A percentile compares a stretch with the other conserved stretches of the same genome.
These are phyloP conservation scores for Mus minutoides DNA, from an alignment of 2,797 vertebrate genomes.

Conservation along the genomic window DNA sequence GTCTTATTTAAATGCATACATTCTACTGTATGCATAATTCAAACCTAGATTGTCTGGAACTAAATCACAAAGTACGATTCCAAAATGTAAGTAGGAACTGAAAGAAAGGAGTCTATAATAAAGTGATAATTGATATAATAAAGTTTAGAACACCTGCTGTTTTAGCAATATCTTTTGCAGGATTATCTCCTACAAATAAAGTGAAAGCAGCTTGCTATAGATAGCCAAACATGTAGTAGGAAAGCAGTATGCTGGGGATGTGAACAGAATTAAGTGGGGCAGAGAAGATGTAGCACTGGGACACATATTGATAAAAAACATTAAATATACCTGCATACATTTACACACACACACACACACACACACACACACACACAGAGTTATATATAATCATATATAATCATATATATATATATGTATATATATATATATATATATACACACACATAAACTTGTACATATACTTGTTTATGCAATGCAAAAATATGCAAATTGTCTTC, in stretches of 20 bases:
- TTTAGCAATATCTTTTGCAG: neutral
- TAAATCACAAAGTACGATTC: neutral
- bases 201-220: neutral
- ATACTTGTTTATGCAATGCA: neutral
- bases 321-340: neutral
- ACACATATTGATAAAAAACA: neutral
- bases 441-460: neutral
- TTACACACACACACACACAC: neutral
- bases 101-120: neutral
- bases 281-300: neutral
- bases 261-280: neutral
- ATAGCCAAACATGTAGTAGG: neutral
- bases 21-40: neutral
- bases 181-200: neutral
- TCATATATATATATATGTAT: rapidly evolving
- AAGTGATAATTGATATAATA: neutral
- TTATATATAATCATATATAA: no score
- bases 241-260: neutral
- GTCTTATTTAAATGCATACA: neutral
- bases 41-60: neutral
- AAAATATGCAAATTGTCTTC: neutral
- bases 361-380: rapidly evolving
- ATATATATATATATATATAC: neutral
- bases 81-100: neutral
- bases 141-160: neutral